These are phyloP conservation scores for Euphonia xanthogaster DNA, from an alignment of 2,797 vertebrate species.

Conservation along the genomic window DNA sequence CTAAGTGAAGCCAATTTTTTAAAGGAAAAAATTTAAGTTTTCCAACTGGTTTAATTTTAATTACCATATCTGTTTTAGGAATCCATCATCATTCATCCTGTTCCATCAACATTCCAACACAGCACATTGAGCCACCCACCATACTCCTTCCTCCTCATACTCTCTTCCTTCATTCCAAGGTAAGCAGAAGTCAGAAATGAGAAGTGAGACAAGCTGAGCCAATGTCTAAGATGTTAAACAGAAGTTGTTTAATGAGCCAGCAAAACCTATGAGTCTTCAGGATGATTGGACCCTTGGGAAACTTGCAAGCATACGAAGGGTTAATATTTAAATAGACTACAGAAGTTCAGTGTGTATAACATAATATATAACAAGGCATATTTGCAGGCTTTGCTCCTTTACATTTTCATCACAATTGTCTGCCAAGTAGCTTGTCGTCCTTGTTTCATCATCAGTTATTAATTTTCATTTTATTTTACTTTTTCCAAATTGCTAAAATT, in stretches of 20 bases:
- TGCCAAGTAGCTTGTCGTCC: background rate
- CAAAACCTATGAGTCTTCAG: background rate
- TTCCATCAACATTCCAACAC: background rate
- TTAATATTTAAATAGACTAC: constrained; percentile 46
- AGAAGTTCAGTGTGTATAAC: background rate
- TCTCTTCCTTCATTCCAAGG: background rate
- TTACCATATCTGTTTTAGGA: background rate
- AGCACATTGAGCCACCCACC: background rate
- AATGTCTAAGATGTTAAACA: background rate
- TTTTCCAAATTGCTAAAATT: background rate
- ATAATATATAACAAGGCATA: background rate
- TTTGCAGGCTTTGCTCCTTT: background rate
- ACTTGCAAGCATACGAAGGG: background rate
- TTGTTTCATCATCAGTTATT: background rate
- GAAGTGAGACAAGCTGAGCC: background rate
- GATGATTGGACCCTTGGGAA: background rate
- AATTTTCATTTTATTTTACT: constrained; percentile 2
- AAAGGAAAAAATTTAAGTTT: background rate
- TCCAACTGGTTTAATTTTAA: background rate
- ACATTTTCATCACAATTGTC: background rate
- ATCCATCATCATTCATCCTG: background rate
- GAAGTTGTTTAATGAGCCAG: background rate
- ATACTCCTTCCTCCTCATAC: background rate
- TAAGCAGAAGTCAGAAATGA: background rate
- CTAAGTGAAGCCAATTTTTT: background rate